Evolutionary conservation across 2,888 invertebrate species (phyloP), one percentile per base, ranked within the genome.

Genomic region (Ctenicera cuprea): DNA sequence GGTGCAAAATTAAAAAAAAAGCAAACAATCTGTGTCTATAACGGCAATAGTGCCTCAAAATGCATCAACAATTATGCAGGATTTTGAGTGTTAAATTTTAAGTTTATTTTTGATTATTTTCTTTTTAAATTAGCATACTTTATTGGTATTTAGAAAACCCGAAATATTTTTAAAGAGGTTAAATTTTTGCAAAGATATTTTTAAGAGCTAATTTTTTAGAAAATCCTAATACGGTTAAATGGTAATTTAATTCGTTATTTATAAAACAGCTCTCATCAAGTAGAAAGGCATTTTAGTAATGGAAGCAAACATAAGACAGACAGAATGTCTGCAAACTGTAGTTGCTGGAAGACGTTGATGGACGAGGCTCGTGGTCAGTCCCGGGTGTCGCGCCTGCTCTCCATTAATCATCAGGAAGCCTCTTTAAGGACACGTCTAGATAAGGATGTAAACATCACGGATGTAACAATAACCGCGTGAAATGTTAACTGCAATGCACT

Each of bases 391-490:
- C 69, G 74, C 65, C 73, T 63, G 66, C 71, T 71, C 69, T 78
- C 78, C 77, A 81, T 81, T 81, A 79, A 81, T 81, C 81, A 81
- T 80, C 76, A 75, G 77, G 75, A 68, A 74, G 75, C 78, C 78
- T 75, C 77, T 78, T 78, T 78, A 78, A 79, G 77, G 77, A 77
- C 76, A 76, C 70, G 79, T 80, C 79, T 68, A 75, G 80, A 80
- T 80, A 79, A 80, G 77, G 76, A 81, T 80, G 79, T 80, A 80
- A 81, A 79, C 81, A 80, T 78, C 76, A 77, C 78, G 76, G 73
- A 76, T 76, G 75, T 76, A 78, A 80, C 77, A 79, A 80, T 80
- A 75, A 76, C 70, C 71, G 77, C 75, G 75, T 78, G 77, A 77
- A 79, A 78, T 76, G 78, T 75, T 78, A 76, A 73, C 75, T 57